phyloP scores from a whole-genome alignment of 2,888 invertebrate species.

The Exocentrus adspersus region DNA sequence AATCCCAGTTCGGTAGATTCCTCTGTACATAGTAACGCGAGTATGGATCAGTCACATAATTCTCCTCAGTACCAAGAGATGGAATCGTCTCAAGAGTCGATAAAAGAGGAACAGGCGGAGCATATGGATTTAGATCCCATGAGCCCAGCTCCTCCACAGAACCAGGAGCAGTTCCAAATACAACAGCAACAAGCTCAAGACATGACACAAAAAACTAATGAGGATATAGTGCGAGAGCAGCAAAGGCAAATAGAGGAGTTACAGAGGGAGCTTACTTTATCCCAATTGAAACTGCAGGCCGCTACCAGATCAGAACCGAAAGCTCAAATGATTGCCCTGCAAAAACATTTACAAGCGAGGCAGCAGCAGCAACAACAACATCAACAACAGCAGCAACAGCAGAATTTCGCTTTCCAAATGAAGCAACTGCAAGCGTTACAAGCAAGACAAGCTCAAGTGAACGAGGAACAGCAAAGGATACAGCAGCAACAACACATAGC shows the following conservation, averaged over 20 bases:
- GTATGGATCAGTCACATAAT: conserved; percentile 63
- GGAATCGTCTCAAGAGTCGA: conserved; percentile 55
- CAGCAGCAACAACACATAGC: conserved; percentile 65
- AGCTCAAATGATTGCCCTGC: conserved; percentile 57
- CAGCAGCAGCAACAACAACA: conserved; percentile 66
- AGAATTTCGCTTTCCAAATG: conserved; percentile 66
- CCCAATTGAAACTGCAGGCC: conserved; percentile 79
- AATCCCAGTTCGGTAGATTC: conserved; percentile 51
- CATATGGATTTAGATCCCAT: conserved; percentile 64
- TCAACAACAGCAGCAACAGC: conserved; percentile 69
- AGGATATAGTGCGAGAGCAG: conserved; percentile 85
- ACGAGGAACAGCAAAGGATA: conserved; percentile 64
- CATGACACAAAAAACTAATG: conserved; percentile 56
- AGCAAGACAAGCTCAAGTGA: conserved; percentile 62
- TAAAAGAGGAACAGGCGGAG: conserved; percentile 48
- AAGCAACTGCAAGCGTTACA: conserved; percentile 73
- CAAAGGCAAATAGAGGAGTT: conserved; percentile 88
- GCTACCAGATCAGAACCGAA: conserved; percentile 63
- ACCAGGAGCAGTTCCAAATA: conserved; percentile 52
- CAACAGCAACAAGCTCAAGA: conserved; percentile 35
- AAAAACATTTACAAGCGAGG: conserved; percentile 59
- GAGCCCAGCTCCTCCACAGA: conserved; percentile 61
- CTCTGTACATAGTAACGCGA: conserved; percentile 52
- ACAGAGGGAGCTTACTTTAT: conserved; percentile 81
- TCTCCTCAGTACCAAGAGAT: conserved; percentile 64